Evolutionary conservation across 1,140 invertebrate genomes (phyloP), one percentile per base, ranked within the genome.

Genomic region (Diorhabda carinulata): DNA sequence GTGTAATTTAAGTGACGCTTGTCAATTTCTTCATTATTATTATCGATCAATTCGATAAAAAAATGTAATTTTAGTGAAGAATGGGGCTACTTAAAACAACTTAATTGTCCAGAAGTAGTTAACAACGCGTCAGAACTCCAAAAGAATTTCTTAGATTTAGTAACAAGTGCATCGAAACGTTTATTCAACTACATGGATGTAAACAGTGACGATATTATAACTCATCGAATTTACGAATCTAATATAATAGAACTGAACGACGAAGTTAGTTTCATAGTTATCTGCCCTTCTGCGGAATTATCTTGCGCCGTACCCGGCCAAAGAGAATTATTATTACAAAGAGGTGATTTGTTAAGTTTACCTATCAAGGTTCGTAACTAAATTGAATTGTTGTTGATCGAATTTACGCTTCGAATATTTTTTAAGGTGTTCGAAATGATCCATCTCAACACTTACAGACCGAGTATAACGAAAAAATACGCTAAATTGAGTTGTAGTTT

Each of bases 291-390:
- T 0, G 89, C 91, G 0, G 95, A 98, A 75, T 89, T 90, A 61
- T 94, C 95, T 0, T 98, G 95, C 76, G 92, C 92, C 2, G 93
- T 95, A 0, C 94, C 94, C 0, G 94, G 94, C 1, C 93, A 96
- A 72, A 87, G 89, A 61, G 92, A 94, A 77, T 87, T 92, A 10
- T 84, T 96, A 0, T 82, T 94, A 0, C 91, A 93, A 75, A 86
- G 90, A 60, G 88, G 88, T 5, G 92, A 96, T 79, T 83, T 95
- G 40, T 86, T 95, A 8, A 90, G 92, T 47, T 83, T 98, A 45
- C 95, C 95, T 1, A 90, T 98, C 9, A 91, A 92, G 81, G 72
- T 73, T 60, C n/a, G n/a, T 25, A n/a, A n/a, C 25, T 59, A 6
- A 52, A 6, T 52, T 52, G 5, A 52, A 52, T 52, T 52, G 47